Evolutionary conservation across 2,797 vertebrate species (phyloP).

Genomic region (Mormyrops attenuatus): DNA sequence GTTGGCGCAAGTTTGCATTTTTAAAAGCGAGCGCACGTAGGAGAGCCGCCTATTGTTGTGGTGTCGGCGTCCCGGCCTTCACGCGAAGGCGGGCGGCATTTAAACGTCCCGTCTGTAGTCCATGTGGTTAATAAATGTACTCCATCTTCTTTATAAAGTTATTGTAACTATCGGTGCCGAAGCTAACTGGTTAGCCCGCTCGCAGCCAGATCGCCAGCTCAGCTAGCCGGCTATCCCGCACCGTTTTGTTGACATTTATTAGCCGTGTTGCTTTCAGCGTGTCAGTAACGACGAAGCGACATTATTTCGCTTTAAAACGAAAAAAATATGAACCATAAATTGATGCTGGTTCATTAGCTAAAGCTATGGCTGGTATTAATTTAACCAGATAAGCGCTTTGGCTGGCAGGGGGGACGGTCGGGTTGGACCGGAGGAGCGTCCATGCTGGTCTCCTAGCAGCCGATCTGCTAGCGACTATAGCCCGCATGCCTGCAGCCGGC

Average conservation of each 20-base stretch:
- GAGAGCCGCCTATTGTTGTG: constrained; percentile 7
- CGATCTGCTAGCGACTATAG: not conserved
- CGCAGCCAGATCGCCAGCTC: not conserved
- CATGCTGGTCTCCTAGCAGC: not conserved
- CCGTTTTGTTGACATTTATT: not conserved
- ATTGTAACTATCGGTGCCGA: not conserved
- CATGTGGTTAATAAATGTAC: not conserved
- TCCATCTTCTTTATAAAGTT: not conserved
- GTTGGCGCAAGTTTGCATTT: constrained; percentile 9
- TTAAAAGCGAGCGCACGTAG: not conserved
- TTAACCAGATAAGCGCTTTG: not conserved
- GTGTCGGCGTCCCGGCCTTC: not conserved
- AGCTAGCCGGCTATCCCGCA: not conserved
- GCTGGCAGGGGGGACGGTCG: constrained; percentile 20
- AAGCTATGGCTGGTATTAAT: not conserved
- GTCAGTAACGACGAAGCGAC: not conserved
- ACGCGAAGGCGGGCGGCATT: not conserved
- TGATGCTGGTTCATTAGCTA: not conserved
- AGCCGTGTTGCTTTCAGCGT: not conserved
- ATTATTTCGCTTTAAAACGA: not conserved
- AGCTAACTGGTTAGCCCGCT: not conserved
- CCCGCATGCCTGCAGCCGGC: not conserved
- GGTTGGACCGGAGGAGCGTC: not conserved
- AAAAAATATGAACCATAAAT: not conserved
- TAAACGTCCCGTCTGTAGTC: not conserved